phyloP scores from a whole-genome alignment of 2,888 invertebrate genomes.

The Pyrrhia umbra region DNA sequence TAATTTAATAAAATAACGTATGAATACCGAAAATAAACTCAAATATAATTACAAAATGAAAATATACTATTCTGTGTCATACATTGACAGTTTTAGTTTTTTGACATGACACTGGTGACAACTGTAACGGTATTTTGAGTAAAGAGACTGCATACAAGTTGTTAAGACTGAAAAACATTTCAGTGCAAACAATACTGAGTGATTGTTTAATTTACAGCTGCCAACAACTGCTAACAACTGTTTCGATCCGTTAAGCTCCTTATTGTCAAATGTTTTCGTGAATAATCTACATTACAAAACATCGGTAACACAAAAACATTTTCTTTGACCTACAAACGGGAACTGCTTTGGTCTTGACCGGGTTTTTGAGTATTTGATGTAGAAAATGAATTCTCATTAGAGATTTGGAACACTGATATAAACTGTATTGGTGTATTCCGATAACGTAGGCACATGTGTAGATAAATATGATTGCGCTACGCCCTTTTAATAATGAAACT shows the following conservation, averaged over 20 bases:
- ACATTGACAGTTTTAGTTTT: slow-evolving; percentile 20
- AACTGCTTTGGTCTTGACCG: slow-evolving; percentile 49
- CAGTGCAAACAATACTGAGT: slow-evolving; percentile 13
- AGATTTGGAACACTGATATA: slow-evolving; percentile 37
- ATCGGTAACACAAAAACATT: slow-evolving; percentile 40
- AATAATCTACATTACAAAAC: slow-evolving; percentile 57
- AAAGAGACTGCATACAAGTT: slow-evolving; percentile 20
- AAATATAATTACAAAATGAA: slow-evolving; percentile 1
- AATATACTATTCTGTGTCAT: slow-evolving; percentile 16
- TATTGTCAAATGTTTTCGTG: slow-evolving; percentile 41
- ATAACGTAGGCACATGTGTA: slow-evolving; percentile 24
- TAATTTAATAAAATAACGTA: slow-evolving; percentile 21
- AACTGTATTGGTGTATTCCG: slow-evolving; percentile 19
- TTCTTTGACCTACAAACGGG: slow-evolving; percentile 55
- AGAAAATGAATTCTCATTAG: slow-evolving; percentile 41
- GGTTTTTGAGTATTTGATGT: slow-evolving; percentile 41
- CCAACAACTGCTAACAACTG: slow-evolving; percentile 15
- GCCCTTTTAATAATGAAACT: slow-evolving; percentile 10
- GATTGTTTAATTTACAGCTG: slow-evolving; percentile 11
- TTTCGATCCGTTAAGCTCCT: slow-evolving; percentile 26
- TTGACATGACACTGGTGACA: slow-evolving; percentile 27
- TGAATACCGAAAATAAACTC: slow-evolving; percentile 17
- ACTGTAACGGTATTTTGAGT: slow-evolving; percentile 1
- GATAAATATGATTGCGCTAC: slow-evolving; percentile 18
- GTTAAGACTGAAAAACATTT: slow-evolving; percentile 23